These are phyloP conservation scores for Eucriotettix oculatus DNA, from an alignment of 2,888 invertebrate genomes.

Conservation along the genomic window DNA sequence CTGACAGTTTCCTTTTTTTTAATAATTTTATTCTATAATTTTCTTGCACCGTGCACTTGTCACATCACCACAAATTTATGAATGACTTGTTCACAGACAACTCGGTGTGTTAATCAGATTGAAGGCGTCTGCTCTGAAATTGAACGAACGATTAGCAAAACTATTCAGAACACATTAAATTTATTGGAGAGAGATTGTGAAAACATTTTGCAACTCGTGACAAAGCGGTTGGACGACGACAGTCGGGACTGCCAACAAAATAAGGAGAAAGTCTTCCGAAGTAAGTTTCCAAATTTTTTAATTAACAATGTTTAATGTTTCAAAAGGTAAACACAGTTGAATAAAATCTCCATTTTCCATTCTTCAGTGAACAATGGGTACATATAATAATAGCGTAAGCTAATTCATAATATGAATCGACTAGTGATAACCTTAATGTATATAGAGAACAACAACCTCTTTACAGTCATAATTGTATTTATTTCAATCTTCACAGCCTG, in stretches of 20 bases:
- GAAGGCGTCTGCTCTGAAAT: constrained; percentile 34
- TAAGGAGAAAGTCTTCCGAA: not conserved
- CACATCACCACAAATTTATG: not conserved
- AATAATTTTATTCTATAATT: no score
- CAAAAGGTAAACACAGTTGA: no score
- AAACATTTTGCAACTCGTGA: constrained; percentile 26
- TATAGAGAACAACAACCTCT: no score
- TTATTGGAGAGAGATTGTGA: constrained; percentile 34
- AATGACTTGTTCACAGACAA: constrained; percentile 17
- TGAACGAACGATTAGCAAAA: constrained; percentile 35
- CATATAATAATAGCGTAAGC: no score
- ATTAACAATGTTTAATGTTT: not conserved
- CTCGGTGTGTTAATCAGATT: constrained; percentile 35
- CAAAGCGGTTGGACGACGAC: constrained; percentile 24
- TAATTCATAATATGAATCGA: no score
- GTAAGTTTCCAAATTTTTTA: not conserved
- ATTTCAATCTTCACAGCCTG: no score
- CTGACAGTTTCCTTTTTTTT: no score
- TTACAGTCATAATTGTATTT: no score
- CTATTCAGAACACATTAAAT: constrained; percentile 36
- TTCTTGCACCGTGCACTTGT: not conserved
- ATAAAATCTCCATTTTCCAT: no score
- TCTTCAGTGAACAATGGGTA: not conserved
- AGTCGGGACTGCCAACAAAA: no score
- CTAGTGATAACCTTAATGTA: no score